A percentile compares a stretch with the other conserved stretches of the same genome.
Evolutionary conservation across 2,113 vertebrate species (phyloP).

Genomic region (Pelusios castaneus): DNA sequence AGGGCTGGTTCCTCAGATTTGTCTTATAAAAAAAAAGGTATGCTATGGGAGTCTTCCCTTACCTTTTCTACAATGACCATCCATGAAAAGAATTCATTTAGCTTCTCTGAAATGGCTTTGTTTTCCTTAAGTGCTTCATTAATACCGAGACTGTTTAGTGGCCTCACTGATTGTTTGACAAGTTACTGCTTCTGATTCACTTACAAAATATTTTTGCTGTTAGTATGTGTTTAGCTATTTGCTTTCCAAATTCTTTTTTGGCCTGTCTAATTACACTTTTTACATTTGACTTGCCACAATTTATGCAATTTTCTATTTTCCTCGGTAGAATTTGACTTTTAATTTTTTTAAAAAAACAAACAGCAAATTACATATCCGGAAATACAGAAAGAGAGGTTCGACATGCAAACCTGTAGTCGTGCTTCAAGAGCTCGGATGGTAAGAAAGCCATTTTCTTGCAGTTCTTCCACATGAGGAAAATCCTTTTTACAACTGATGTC

Average conservation of each 20-base stretch:
- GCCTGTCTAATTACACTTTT: not conserved
- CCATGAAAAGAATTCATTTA: not conserved
- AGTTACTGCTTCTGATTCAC: not conserved
- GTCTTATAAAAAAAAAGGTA: not conserved
- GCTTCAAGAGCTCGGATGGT: constrained; percentile 85
- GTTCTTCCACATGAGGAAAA: constrained; percentile 41
- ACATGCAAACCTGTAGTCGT: constrained; percentile 86
- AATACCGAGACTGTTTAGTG: not conserved
- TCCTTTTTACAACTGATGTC: constrained; percentile 13
- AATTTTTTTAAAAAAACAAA: not conserved
- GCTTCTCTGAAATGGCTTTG: not conserved
- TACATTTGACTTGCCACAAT: not conserved
- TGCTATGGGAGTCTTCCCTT: not conserved
- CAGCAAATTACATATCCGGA: not conserved
- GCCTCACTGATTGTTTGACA: not conserved
- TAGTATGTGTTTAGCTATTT: not conserved
- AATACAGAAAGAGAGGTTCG: not conserved
- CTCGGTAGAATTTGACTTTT: not conserved
- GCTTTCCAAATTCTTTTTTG: not conserved
- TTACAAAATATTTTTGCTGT: not conserved
- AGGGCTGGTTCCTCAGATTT: not conserved
- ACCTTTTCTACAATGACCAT: not conserved
- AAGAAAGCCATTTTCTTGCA: constrained; percentile 78
- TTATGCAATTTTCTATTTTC: not conserved
- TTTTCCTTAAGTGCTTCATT: not conserved